Base-by-base conservation (phyloP, 2,888 invertebrate genomes). In the Watsonalla binaria region DNA sequence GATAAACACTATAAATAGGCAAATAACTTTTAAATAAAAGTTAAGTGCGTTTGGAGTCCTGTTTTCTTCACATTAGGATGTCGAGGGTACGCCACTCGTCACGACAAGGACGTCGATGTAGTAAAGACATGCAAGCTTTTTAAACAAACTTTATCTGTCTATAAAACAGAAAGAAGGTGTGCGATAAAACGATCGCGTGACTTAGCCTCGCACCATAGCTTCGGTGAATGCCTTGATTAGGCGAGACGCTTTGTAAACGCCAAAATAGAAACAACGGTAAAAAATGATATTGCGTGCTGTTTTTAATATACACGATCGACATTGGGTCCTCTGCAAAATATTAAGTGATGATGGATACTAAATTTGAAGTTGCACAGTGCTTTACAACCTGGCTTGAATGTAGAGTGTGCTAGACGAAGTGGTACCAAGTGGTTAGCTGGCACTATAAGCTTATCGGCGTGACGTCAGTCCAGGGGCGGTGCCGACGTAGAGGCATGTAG, bases 101-200 rank as follows among this genome's bases (percentile, higher is more conserved):
- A 86, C 82, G 82, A 84, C 78, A 79, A 81, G 81, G 78, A 78
- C 80, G 76, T 77, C 84, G 70, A 88, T 88, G 83, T 81, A 77
- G 78, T 76, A 72, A 74, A 83, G 82, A 82, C 90, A 87, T 88
- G 89, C 90, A 74, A 89, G 79, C 81, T 86, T 89, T 88, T 87
- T 86, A 87, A 87, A 86, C 81, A 82, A 84, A 85, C 80, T 86
- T 86, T 89, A 86, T 86, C 83, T 80, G 79, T 80, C 80, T 81
- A 84, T 86, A 87, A 88, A 87, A 85, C 81, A 78, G 78, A 84
- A 85, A 84, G 78, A 86, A 86, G 86, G 88, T 86, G 87, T 86
- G 81, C 84, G 86, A 86, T 89, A 85, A 85, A 86, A 85, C 83
- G 84, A 82, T 90, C 88, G 90, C 90, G 90, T 90, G 90, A 86